These are phyloP conservation scores for Drosophila jambulina DNA, from an alignment of 1,140 invertebrate genomes.

Conservation along the genomic window DNA sequence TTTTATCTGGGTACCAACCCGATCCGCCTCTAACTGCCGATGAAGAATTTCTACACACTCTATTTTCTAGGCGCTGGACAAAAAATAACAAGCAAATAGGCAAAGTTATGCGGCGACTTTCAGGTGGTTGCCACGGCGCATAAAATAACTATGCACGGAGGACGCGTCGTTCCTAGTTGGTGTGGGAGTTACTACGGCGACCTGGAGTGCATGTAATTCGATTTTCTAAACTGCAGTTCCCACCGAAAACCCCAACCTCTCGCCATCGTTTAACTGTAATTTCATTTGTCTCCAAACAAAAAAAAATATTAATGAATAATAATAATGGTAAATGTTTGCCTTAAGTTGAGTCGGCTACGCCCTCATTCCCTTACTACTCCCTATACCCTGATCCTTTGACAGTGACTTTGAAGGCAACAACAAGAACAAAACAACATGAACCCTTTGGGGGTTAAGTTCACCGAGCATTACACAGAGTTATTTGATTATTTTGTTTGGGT, in stretches of 20 bases:
- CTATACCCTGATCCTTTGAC: conserved; percentile 35
- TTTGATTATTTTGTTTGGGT: conserved; percentile 61
- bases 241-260: background rate
- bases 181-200: conserved; percentile 58
- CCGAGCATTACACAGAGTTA: conserved; percentile 9
- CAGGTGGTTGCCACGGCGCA: conserved; percentile 71
- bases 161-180: background rate
- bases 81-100: conserved; percentile 61
- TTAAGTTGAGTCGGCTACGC: conserved; percentile 36
- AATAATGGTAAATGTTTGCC: conserved; percentile 73
- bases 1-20: conserved; percentile 7
- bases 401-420: conserved; percentile 56
- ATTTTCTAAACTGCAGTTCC: conserved; percentile 54
- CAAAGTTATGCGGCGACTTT: conserved; percentile 44
- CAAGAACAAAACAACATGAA: background rate
- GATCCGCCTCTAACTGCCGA: conserved; percentile 24
- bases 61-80: conserved; percentile 52
- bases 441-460: conserved; percentile 50
- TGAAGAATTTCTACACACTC: conserved; percentile 48
- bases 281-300: conserved; percentile 59
- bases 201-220: conserved; percentile 52
- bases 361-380: background rate
- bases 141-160: conserved; percentile 69
- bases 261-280: conserved; percentile 48
- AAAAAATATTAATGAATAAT: conserved; percentile 42